Percentiles rank a stretch among this genome's conserved stretches.
phyloP scores from a whole-genome alignment of 1,140 invertebrate genomes.

The Araneus ventricosus region DNA sequence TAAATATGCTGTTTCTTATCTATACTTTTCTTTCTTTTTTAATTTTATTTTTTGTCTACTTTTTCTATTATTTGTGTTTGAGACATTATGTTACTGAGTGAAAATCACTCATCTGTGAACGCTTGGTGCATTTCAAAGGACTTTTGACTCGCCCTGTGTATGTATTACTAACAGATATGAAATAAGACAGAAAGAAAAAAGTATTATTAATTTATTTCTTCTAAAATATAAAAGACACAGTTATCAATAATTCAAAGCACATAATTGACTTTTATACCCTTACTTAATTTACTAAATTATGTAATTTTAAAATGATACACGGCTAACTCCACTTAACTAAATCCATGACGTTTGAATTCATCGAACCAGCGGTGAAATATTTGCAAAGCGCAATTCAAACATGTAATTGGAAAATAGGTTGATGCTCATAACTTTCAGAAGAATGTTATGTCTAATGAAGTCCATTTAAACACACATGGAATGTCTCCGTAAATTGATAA shows the following conservation, averaged over 20 bases:
- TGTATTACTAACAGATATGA: background rate
- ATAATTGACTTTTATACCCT: background rate
- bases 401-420: background rate
- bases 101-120: background rate
- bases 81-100: background rate
- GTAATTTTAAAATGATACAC: background rate
- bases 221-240: background rate
- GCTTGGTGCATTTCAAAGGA: too few species aligned
- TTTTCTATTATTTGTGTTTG: too few species aligned
- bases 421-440: background rate
- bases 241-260: background rate
- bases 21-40: too few species aligned
- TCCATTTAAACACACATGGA: background rate
- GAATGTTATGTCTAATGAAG: background rate
- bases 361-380: slow-evolving; percentile 40
- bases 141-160: too few species aligned
- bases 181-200: background rate
- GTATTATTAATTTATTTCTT: background rate
- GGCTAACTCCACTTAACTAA: background rate
- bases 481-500: background rate
- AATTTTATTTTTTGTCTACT: too few species aligned
- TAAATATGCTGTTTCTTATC: too few species aligned
- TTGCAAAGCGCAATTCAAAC: background rate
- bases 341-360: slow-evolving; percentile 32
- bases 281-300: background rate